Percentiles rank a stretch among this genome's conserved stretches.
Conservation (phyloP, 1,140 invertebrate genomes). For the Hestina assimilis region DNA sequence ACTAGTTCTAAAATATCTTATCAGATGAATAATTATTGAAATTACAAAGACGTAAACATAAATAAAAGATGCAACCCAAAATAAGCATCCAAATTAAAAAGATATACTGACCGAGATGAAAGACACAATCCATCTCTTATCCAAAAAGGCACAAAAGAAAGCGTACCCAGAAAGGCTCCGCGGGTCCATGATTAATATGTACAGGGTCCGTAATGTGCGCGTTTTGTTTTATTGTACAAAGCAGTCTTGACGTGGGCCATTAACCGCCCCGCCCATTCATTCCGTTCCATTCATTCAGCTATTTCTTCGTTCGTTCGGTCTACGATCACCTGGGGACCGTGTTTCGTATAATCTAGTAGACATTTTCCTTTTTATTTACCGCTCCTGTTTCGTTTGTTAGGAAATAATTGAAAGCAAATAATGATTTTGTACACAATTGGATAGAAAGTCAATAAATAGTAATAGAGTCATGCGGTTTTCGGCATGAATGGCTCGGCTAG, state of each 20-base stretch:
- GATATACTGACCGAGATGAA: background rate
- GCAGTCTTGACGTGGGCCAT: slow-evolving; percentile 59
- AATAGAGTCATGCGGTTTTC: too few relatives aligned
- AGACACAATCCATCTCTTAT: background rate
- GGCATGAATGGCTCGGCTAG: too few relatives aligned
- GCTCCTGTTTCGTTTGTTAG: slow-evolving; percentile 7
- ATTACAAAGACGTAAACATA: too few relatives aligned
- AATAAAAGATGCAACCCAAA: too few relatives aligned
- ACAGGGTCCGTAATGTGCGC: slow-evolving; percentile 40
- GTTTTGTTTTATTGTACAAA: slow-evolving; percentile 61
- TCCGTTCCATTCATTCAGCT: slow-evolving; percentile 39
- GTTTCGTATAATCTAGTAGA: slow-evolving; percentile 44
- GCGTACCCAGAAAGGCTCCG: slow-evolving; percentile 35
- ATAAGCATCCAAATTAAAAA: background rate
- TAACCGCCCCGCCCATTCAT: slow-evolving; percentile 49
- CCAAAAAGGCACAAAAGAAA: slow-evolving; percentile 16
- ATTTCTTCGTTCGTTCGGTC: slow-evolving; percentile 46
- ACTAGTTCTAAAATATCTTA: too few relatives aligned
- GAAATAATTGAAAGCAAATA: slow-evolving; percentile 6
- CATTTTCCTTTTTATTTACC: slow-evolving; percentile 30
- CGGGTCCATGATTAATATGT: slow-evolving; percentile 55
- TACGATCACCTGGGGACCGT: slow-evolving; percentile 61
- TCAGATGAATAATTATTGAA: too few relatives aligned
- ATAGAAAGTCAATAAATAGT: too few relatives aligned
- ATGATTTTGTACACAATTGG: background rate